Base-by-base conservation (phyloP, 2,888 invertebrate genomes). In the Scaptomyza caliginosa region DNA sequence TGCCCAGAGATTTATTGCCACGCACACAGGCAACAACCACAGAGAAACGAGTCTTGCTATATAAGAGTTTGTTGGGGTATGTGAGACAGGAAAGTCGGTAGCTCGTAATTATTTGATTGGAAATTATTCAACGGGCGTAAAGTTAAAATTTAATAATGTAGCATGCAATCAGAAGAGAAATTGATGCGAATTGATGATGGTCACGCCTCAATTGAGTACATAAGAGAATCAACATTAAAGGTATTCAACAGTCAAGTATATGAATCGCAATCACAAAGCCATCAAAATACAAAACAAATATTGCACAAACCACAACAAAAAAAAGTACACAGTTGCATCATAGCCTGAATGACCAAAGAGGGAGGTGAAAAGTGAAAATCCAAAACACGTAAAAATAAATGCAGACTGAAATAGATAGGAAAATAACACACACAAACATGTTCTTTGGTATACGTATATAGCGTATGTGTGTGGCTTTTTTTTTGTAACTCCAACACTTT, bases 21-120 rank as follows among this genome's bases (percentile, higher is more conserved):
- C 65, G 80, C 77, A 71, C 68, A 66, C 49, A 48, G 49, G 16
- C 50, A 38, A 43, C 51, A 54, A 50, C 65, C 69, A 30, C 71
- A 49, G 36, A 8, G 62, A 19, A 38, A 17, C 46, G 40, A 46
- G 17, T 11, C 21, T 24, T 13, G 30, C 13, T 39, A 26, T 40
- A 13, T 21, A n/a, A 19, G 10, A 0, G 10, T 7, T 11, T 21
- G 16, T 30, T 38, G 50, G 58, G 39, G 40, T 32, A 24, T 46
- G 49, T 38, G 52, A 46, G 50, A 39, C 39, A 32, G 46, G 54
- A 56, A 60, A 74, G 45, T 74, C 74, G 57, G 40, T 76, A 64
- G 67, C 56, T 66, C 58, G 75, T 78, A 78, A 81, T 78, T 81
- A 82, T 78, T 78, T 78, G 76, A 78, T 78, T 81, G 78, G 75